Evolutionary conservation across 2,797 vertebrate species (phyloP).

Genomic region (Buphagus erythrorhynchus): DNA sequence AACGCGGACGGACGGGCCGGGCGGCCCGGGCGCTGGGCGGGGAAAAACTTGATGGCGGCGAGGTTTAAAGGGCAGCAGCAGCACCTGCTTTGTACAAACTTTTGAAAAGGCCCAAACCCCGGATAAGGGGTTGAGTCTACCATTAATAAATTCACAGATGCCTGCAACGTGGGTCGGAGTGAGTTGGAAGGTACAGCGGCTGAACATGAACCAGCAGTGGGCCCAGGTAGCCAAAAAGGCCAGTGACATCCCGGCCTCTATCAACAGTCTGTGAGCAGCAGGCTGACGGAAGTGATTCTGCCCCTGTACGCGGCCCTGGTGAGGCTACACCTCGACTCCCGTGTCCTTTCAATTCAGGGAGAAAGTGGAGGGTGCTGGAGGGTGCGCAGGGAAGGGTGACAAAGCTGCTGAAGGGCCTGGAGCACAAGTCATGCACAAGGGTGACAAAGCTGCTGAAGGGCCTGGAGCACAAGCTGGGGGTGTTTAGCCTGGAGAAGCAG

Average conservation of each 20-base stretch:
- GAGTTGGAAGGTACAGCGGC: background rate
- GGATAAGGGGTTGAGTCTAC: background rate
- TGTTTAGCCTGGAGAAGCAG: background rate
- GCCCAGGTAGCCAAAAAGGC: too few relatives aligned
- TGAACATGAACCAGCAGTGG: too few relatives aligned
- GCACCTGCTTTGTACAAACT: rapidly evolving
- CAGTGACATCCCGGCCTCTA: too few relatives aligned
- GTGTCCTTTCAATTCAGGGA: background rate
- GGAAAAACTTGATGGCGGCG: rapidly evolving
- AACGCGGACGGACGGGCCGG: background rate
- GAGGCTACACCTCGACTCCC: background rate
- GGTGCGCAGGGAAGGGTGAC: background rate
- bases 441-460: too few relatives aligned
- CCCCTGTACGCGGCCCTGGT: background rate
- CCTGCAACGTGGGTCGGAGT: too few relatives aligned
- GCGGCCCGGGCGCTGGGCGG: background rate
- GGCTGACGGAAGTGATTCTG: background rate
- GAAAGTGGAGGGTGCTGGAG: too few relatives aligned
- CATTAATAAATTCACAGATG: background rate
- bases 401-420: too few relatives aligned
- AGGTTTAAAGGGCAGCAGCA: background rate
- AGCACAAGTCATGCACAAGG: background rate
- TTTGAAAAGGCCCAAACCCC: rapidly evolving
- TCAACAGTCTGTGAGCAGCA: background rate
- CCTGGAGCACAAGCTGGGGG: background rate